A percentile compares a stretch with the other conserved stretches of the same genome.
Evolutionary conservation across 1,140 invertebrate species (phyloP).

Genomic region (Xylocopa sonorina): DNA sequence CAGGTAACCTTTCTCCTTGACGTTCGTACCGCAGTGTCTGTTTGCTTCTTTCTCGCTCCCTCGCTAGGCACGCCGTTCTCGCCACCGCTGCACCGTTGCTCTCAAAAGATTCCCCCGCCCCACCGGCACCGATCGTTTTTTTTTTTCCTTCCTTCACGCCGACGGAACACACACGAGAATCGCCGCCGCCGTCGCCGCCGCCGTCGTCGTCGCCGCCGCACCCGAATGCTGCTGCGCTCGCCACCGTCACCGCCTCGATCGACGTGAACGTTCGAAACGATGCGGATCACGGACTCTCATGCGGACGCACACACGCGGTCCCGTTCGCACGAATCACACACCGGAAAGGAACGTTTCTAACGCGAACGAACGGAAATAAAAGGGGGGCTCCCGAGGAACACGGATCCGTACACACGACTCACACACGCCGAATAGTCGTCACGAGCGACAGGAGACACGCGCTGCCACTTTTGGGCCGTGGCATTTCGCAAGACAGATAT

Average conservation of each 20-base stretch:
- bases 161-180: no score
- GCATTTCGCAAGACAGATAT: conserved; percentile 42
- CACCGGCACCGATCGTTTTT: neutral
- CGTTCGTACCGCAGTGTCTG: neutral
- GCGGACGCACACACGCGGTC: conserved; percentile 27
- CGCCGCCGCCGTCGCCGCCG: no score
- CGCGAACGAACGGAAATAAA: no score
- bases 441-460: conserved; percentile 49
- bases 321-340: neutral
- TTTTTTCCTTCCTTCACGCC: no score
- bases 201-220: conserved; percentile 15
- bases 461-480: conserved; percentile 57
- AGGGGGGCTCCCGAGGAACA: neutral
- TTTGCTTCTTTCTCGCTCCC: neutral
- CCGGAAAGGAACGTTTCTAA: neutral
- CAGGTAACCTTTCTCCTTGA: neutral
- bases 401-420: conserved; percentile 22
- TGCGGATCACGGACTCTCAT: conserved; percentile 4
- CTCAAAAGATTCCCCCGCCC: neutral
- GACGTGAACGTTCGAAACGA: conserved; percentile 56
- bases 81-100: no score
- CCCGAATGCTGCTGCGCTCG: conserved; percentile 24
- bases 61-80: neutral
- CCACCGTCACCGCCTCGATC: conserved; percentile 52
- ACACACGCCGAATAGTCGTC: conserved; percentile 41